Conservation (phyloP, 2,797 vertebrate genomes). For the Liparis tanakae region DNA sequence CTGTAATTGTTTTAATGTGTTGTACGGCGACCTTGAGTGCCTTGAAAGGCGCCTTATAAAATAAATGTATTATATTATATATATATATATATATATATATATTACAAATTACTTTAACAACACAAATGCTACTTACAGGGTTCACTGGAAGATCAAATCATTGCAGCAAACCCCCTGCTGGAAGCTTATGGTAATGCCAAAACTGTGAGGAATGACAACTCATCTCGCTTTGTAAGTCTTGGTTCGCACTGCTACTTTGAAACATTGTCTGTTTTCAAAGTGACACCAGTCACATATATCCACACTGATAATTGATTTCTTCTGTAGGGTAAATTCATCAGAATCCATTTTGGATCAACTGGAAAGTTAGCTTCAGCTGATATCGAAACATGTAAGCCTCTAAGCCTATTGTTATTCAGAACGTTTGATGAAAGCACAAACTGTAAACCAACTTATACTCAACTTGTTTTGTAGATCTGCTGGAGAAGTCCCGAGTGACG, state of each 20-base stretch:
- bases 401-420: not conserved
- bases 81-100: not conserved
- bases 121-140: not conserved
- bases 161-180: slow-evolving; percentile 86
- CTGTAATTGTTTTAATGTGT: too few relatives aligned
- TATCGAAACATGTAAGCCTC: slow-evolving; percentile 81
- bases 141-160: slow-evolving; percentile 85
- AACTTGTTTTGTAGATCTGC: slow-evolving; percentile 81
- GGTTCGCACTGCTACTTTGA: not conserved
- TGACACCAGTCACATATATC: not conserved
- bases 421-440: slow-evolving; percentile 5
- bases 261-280: not conserved
- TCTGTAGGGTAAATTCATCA: slow-evolving; percentile 88
- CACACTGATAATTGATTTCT: slow-evolving; percentile 9
- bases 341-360: slow-evolving; percentile 88
- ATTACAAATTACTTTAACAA: not conserved
- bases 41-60: too few relatives aligned
- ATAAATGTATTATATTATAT: too few relatives aligned
- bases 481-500: slow-evolving; percentile 93
- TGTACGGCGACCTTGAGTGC: too few relatives aligned
- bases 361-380: slow-evolving; percentile 91
- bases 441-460: not conserved
- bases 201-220: slow-evolving; percentile 92
- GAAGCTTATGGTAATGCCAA: slow-evolving; percentile 91
- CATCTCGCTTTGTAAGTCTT: slow-evolving; percentile 86